Conservation (phyloP, 2,113 vertebrate species). For the Pithys albifrons region DNA sequence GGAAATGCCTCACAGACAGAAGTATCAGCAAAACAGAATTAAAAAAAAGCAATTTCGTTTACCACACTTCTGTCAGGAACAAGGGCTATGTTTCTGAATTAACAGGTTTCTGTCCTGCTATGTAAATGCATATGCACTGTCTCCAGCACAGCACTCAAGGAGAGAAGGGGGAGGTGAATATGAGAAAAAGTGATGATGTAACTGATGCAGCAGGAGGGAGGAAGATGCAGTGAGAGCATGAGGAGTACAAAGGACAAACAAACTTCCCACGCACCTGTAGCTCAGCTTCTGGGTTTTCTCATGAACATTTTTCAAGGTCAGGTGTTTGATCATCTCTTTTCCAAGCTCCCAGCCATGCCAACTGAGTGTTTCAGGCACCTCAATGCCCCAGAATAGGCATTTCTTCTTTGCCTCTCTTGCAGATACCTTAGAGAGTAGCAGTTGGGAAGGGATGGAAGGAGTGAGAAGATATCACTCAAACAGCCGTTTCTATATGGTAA, state of each 20-base stretch:
- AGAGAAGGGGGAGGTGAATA: not conserved
- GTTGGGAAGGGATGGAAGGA: not conserved
- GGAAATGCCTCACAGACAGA: constrained; percentile 58
- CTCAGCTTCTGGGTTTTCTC: constrained; percentile 84
- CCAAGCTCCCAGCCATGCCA: constrained; percentile 88
- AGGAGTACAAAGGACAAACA: not conserved
- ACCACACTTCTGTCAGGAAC: not conserved
- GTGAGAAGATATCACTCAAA: not conserved
- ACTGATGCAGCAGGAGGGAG: not conserved
- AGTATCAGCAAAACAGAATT: constrained; percentile 56
- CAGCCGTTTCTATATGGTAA: not conserved
- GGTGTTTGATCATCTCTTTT: constrained; percentile 79
- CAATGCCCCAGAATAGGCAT: constrained; percentile 81
- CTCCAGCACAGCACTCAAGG: too few species aligned
- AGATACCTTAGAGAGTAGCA: not conserved
- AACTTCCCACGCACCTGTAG: constrained; percentile 77
- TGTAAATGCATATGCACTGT: fast-evolving
- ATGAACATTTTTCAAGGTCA: constrained; percentile 85
- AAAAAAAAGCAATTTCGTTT: constrained; percentile 1
- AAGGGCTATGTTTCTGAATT: not conserved
- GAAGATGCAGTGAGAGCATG: not conserved
- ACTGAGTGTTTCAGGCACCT: constrained; percentile 77
- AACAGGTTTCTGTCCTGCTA: not conserved
- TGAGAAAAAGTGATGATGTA: not conserved
- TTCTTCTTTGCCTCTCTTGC: constrained; percentile 46